phyloP scores from a whole-genome alignment of 2,888 invertebrate species.

The Drosophila infuscata region DNA sequence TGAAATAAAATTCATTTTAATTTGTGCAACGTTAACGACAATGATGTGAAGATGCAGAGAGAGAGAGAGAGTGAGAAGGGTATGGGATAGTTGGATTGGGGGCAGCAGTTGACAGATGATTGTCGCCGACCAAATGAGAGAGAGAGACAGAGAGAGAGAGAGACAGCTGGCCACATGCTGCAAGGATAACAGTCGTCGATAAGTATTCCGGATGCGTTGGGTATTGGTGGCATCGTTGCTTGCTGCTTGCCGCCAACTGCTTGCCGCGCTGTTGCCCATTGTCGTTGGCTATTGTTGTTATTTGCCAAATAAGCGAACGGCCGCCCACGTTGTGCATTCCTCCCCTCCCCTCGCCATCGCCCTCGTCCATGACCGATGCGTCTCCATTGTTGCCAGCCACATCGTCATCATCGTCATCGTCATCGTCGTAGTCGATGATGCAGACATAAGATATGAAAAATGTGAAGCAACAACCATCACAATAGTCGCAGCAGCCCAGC shows the following conservation, averaged over 20 bases:
- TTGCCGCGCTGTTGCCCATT: constrained; percentile 34
- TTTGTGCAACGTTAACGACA: constrained; percentile 51
- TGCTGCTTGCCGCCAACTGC: background rate
- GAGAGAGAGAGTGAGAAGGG: background rate
- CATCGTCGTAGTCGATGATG: constrained; percentile 67
- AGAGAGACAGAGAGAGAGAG: background rate
- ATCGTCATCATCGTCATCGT: constrained; percentile 12
- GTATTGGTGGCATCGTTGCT: constrained; percentile 10
- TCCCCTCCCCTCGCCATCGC: background rate
- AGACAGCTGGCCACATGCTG: constrained; percentile 26
- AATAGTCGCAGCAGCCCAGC: constrained; percentile 52
- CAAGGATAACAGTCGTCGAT: constrained; percentile 59
- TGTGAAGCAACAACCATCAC: constrained; percentile 76
- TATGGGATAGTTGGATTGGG: background rate
- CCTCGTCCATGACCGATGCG: constrained; percentile 7
- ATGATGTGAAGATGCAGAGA: constrained; percentile 13
- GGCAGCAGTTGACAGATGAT: constrained; percentile 18
- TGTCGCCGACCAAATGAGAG: background rate
- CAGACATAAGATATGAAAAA: constrained; percentile 80
- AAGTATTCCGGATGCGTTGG: constrained; percentile 35
- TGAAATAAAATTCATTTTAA: constrained; percentile 67
- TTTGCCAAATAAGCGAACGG: constrained; percentile 71
- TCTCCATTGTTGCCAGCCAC: constrained; percentile 66
- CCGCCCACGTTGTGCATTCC: constrained; percentile 23
- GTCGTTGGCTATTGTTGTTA: constrained; percentile 71